These are phyloP conservation scores for Rhopalosiphum maidis DNA, from an alignment of 1,140 invertebrate genomes.

Conservation along the genomic window DNA sequence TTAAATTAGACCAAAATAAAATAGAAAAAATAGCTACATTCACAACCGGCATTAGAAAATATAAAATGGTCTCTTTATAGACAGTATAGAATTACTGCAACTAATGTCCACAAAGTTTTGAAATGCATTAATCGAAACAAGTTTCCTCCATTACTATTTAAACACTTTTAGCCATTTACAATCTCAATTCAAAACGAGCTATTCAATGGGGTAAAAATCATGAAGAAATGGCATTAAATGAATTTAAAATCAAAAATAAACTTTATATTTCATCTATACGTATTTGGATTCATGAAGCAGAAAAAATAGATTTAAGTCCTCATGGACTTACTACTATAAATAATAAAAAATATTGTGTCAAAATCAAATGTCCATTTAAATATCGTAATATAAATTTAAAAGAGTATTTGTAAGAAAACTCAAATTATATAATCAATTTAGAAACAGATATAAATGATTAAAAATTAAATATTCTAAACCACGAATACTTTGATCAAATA, in stretches of 20 bases:
- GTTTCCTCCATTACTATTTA: background rate
- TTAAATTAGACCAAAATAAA: background rate
- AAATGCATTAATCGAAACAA: background rate
- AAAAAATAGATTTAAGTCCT: background rate
- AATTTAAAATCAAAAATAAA: conserved; percentile 23
- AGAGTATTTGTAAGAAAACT: too few species aligned
- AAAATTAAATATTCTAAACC: too few species aligned
- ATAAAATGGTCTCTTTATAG: conserved; percentile 9
- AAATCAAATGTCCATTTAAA: too few species aligned
- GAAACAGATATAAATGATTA: too few species aligned
- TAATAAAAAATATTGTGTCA: too few species aligned
- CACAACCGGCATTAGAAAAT: background rate
- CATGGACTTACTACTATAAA: too few species aligned
- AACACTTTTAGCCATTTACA: background rate
- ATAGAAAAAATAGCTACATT: background rate
- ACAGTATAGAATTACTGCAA: conserved; percentile 3
- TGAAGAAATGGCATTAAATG: background rate
- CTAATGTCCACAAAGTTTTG: background rate
- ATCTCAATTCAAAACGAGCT: background rate
- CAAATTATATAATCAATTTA: too few species aligned
- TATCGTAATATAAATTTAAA: too few species aligned
- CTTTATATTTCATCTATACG: background rate
- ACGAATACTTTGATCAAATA: too few species aligned
- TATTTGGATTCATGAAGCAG: background rate
- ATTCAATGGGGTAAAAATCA: conserved; percentile 3